Evolutionary conservation across 2,113 vertebrate genomes (phyloP), one percentile per base, ranked within the genome.

Genomic region (Takifugu bimaculatus): DNA sequence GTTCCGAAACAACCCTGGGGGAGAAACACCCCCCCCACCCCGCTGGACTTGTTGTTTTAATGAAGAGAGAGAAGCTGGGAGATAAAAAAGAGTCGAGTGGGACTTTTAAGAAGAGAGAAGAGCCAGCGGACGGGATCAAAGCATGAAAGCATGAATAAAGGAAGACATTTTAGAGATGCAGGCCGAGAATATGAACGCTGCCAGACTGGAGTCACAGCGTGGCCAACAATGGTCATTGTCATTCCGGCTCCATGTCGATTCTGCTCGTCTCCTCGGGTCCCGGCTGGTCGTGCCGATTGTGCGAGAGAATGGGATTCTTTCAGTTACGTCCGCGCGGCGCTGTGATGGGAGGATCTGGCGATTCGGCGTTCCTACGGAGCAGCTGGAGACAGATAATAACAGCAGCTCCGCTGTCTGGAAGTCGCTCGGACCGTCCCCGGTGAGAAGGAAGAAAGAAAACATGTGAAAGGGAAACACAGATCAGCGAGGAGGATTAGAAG

Each of bases 1-100:
- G 43, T 70, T 72, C 67, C 26, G 80, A 85, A 88, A 86, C 79
- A 79, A 83, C 79, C 83, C 60, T 72, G 52, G 78, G 84, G 80
- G 82, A 86, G 78, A 14, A 14, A 5, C 13, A 5, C n/a, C n/a
- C n/a, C 14, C n/a, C 2, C n/a, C 14, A 2, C 3, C 45, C n/a
- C 12, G 13, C 45, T 48, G 13, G 13, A 39, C 14, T 73, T 72
- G 65, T 72, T 79, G 73, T 74, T 69, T 80, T 78, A 84, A 84
- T 80, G 78, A 74, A 81, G 76, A 59, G 50, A 61, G 58, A 26
- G 56, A 58, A 48, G 68, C 10, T 49, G 48, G 66, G 70, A 67
- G 75, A 68, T 49, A 45, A 48, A 43, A 75, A 51, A 45, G 32
- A 43, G 55, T 50, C 44, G 56, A 56, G 52, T 2, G 14, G 32